Conservation (phyloP, 37 sponge, comb jelly and placozoan genomes). For the Halichondria panicea region DNA sequence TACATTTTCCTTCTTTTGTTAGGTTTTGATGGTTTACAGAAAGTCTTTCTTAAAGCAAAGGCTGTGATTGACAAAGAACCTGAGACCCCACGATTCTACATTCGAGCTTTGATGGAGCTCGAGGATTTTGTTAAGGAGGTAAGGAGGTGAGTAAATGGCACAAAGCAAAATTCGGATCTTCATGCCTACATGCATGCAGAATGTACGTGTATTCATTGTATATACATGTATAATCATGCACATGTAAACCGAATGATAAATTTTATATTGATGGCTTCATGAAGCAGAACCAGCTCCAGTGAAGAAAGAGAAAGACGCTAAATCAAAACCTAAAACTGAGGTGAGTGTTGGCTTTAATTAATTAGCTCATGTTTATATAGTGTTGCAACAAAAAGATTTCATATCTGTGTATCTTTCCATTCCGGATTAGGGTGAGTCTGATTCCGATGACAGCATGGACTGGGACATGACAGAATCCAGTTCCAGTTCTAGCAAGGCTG, state of each 20-base stretch:
- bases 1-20: no score
- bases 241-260: no score
- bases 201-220: no score
- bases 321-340: conserved; percentile 5
- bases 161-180: no score
- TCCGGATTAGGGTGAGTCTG: conserved; percentile 36
- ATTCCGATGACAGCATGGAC: conserved; percentile 52
- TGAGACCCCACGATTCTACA: conserved; percentile 61
- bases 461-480: conserved; percentile 43
- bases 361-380: no score
- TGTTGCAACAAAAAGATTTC: neutral
- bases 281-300: neutral
- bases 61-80: conserved; percentile 80
- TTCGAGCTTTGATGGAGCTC: conserved; percentile 73
- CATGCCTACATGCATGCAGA: no score
- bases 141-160: no score
- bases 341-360: conserved; percentile 4
- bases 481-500: conserved; percentile 40
- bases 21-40: conserved; percentile 84
- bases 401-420: neutral
- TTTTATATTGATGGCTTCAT: no score
- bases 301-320: neutral
- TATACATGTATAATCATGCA: no score
- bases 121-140: conserved; percentile 92
- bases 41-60: conserved; percentile 76